phyloP scores from a whole-genome alignment of 1,140 invertebrate species.

The Zaprionus tsacasi region DNA sequence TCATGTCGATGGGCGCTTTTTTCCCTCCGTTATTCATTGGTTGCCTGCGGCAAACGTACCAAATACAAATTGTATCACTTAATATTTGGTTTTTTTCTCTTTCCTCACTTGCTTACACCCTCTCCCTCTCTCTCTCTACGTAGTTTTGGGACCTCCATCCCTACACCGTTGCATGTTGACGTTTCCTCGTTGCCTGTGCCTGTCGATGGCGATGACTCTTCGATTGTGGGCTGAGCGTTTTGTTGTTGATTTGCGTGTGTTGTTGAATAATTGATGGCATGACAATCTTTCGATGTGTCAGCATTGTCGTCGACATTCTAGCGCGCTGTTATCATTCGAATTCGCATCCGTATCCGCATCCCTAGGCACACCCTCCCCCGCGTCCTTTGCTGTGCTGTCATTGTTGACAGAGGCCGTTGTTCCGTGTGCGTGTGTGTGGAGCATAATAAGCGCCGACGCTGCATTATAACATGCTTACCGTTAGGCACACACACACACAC shows the following conservation, averaged over 20 bases:
- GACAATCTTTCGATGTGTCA: conserved; percentile 80
- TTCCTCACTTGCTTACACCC: background rate
- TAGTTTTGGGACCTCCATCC: background rate
- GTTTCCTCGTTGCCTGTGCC: background rate
- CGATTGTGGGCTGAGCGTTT: conserved; percentile 48
- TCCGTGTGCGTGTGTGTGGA: conserved; percentile 44
- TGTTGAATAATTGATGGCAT: conserved; percentile 76
- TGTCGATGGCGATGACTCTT: conserved; percentile 41
- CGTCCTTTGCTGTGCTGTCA: conserved; percentile 38
- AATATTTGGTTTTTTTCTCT: conserved; percentile 51
- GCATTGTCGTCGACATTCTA: conserved; percentile 65
- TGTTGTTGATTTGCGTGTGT: conserved; percentile 48
- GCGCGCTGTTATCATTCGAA: conserved; percentile 63
- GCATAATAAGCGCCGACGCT: conserved; percentile 73
- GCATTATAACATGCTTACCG: conserved; percentile 47
- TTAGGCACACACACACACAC: conserved; percentile 13
- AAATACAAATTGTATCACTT: conserved; percentile 74
- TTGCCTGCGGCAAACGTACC: conserved; percentile 68
- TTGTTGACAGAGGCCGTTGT: conserved; percentile 57
- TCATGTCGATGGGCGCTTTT: conserved; percentile 62
- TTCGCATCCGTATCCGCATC: conserved; percentile 27
- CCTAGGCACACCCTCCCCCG: background rate
- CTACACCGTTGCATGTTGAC: background rate
- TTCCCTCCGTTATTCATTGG: conserved; percentile 56
- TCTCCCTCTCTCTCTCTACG: background rate